Percentiles rank a stretch among this genome's conserved stretches.
Conservation (phyloP, 2,797 vertebrate genomes). For the Mareca strepera region DNA sequence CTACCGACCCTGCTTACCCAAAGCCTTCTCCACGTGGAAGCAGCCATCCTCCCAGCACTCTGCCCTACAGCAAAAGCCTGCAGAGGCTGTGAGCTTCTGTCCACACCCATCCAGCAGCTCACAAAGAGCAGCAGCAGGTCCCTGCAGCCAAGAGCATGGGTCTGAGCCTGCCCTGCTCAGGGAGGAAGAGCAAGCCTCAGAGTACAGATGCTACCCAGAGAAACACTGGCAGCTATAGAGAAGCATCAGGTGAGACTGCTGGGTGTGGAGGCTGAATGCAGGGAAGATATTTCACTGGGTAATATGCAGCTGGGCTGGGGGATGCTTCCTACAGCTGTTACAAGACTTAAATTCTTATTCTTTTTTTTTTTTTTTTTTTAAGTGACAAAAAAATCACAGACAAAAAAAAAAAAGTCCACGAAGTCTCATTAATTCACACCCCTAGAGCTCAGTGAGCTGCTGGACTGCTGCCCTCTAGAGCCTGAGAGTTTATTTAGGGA, state of each 20-base stretch:
- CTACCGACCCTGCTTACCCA: background rate
- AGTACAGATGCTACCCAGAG: background rate
- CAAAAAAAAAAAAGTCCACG: no score
- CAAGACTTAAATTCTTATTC: background rate
- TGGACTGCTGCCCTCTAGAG: background rate
- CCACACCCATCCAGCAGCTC: background rate
- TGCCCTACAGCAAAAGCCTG: background rate
- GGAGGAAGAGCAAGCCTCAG: background rate
- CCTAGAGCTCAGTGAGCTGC: background rate
- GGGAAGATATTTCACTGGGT: background rate
- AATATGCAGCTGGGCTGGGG: background rate
- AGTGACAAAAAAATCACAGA: no score
- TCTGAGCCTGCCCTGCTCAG: background rate
- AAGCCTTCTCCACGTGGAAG: background rate
- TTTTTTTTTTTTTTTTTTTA: no score
- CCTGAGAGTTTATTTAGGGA: background rate
- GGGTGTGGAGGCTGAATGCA: background rate
- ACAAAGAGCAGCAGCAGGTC: background rate
- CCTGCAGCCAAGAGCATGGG: background rate
- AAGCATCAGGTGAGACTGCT: background rate
- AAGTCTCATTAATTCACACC: background rate
- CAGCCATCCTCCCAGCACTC: background rate
- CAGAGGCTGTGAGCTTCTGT: accelerated
- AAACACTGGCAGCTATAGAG: background rate
- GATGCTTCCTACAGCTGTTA: background rate